Percentiles rank a stretch among this genome's conserved stretches.
Conservation (phyloP, 2,113 vertebrate species). For the Cebidichthys violaceus region DNA sequence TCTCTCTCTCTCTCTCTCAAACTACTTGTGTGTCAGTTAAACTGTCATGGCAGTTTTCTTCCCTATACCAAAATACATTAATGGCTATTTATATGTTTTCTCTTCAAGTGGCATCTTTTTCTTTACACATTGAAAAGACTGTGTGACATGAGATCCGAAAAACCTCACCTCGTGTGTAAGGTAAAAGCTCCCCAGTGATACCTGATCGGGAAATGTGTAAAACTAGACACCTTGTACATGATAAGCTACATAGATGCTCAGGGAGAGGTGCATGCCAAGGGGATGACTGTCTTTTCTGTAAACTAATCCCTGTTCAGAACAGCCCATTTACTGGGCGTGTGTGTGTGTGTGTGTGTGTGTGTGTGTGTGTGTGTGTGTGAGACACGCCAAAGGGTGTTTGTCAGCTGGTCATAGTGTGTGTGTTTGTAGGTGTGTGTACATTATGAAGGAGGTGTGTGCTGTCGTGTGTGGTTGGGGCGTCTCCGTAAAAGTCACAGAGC, state of each 20-base stretch:
- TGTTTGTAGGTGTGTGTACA: conserved; percentile 56
- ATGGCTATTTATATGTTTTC: conserved; percentile 6
- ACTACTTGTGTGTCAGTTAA: not conserved
- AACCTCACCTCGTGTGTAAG: conserved; percentile 35
- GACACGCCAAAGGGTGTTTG: conserved; percentile 70
- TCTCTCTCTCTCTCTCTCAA: not conserved
- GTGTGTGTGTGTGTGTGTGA: not conserved
- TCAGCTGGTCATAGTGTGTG: conserved; percentile 40
- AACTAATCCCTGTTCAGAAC: conserved; percentile 61
- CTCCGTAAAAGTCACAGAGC: conserved; percentile 60
- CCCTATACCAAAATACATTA: conserved; percentile 7
- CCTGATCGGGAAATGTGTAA: conserved; percentile 71
- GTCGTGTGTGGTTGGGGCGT: conserved; percentile 54
- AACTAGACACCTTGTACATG: conserved; percentile 53
- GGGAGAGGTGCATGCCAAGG: conserved; percentile 55
- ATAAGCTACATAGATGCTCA: conserved; percentile 41
- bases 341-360: conserved; percentile 32
- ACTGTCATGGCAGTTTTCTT: not conserved
- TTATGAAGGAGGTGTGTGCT: conserved; percentile 60
- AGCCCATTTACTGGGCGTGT: conserved; percentile 66
- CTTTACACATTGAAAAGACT: conserved; percentile 12
- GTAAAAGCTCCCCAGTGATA: conserved; percentile 61
- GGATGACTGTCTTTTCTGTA: conserved; percentile 56
- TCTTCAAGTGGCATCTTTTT: conserved; percentile 20
- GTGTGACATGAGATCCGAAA: conserved; percentile 22